phyloP scores from a whole-genome alignment of 2,797 vertebrate species.

The Cercopithecus mitis region DNA sequence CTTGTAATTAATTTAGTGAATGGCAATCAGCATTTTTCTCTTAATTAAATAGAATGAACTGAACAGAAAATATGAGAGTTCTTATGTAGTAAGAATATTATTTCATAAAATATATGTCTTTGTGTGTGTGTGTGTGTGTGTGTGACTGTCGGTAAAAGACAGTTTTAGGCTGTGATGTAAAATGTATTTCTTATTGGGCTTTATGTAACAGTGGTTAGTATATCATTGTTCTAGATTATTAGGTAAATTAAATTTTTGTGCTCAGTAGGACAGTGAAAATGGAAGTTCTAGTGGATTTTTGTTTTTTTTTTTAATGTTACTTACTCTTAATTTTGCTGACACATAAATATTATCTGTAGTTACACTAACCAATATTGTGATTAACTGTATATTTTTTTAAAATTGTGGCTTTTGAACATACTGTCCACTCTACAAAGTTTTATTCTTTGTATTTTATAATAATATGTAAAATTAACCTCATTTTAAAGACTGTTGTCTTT shows the following conservation, averaged over 20 bases:
- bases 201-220: neutral
- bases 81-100: neutral
- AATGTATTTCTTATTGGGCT: neutral
- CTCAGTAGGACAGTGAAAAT: neutral
- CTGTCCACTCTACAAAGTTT: neutral
- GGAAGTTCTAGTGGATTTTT: neutral
- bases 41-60: neutral
- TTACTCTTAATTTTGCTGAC: neutral
- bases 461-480: neutral
- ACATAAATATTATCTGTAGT: neutral
- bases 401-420: neutral
- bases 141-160: neutral
- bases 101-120: neutral
- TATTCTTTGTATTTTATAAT: neutral
- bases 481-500: neutral
- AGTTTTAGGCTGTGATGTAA: neutral
- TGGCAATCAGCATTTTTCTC: neutral
- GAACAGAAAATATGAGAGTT: slow-evolving; percentile 1
- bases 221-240: neutral
- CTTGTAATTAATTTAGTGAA: neutral
- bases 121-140: neutral
- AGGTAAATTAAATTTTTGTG: neutral
- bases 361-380: neutral
- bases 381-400: slow-evolving; percentile 14
- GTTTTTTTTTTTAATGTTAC: neutral